phyloP scores from a whole-genome alignment of 2,888 invertebrate genomes.

The Drepanosiphum platanoidis region DNA sequence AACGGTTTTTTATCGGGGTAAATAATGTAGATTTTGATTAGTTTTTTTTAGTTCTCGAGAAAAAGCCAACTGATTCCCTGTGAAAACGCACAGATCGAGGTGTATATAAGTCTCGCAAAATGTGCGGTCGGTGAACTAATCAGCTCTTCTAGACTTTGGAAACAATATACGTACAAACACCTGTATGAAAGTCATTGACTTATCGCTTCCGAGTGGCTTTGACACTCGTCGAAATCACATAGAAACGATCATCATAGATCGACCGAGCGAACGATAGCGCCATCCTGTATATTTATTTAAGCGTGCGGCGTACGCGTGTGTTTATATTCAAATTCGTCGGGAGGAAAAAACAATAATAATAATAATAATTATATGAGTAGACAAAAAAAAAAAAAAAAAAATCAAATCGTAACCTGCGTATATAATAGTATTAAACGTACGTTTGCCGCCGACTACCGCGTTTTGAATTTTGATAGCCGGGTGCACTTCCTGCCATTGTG shows the following conservation, averaged over 20 bases:
- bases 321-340: constrained; percentile 17
- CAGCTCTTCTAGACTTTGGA: not conserved
- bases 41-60: too few relatives aligned
- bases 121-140: not conserved
- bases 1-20: too few relatives aligned
- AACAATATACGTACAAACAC: not conserved
- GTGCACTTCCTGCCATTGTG: constrained; percentile 58
- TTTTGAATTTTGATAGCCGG: constrained; percentile 58
- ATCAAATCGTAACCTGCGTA: not conserved
- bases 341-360: not conserved
- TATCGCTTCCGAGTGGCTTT: not conserved
- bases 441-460: constrained; percentile 29
- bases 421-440: not conserved
- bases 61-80: too few relatives aligned
- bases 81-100: too few relatives aligned
- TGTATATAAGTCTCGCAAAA: not conserved
- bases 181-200: not conserved
- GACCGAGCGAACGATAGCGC: too few relatives aligned
- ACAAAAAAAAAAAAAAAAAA: constrained; percentile 14
- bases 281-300: not conserved
- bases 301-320: not conserved
- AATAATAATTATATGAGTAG: too few relatives aligned
- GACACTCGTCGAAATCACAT: too few relatives aligned
- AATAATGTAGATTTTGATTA: too few relatives aligned
- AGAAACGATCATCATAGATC: too few relatives aligned